Conservation (phyloP, 2,797 vertebrate genomes). For the Coregonus suidteri region DNA sequence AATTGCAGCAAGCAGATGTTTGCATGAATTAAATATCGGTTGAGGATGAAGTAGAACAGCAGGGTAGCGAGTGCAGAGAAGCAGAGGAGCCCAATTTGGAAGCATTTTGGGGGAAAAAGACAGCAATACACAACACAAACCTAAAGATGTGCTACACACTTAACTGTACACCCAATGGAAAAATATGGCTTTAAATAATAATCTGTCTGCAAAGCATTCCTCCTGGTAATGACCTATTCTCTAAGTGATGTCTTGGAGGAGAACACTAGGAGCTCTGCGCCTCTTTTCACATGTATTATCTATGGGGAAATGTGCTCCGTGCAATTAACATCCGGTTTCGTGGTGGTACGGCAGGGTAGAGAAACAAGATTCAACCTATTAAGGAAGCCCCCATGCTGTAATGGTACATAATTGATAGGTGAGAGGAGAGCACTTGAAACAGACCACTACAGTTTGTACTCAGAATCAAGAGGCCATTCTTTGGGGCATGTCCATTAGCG, state of each 20-base stretch:
- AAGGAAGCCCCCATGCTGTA: conserved; percentile 38
- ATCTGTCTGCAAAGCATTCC: conserved; percentile 26
- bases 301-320: conserved; percentile 17
- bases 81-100: conserved; percentile 21
- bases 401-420: conserved; percentile 53
- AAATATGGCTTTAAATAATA: conserved; percentile 16
- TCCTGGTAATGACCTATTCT: conserved; percentile 16
- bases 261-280: not conserved
- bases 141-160: conserved; percentile 14
- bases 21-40: conserved; percentile 63
- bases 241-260: not conserved
- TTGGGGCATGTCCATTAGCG: conserved; percentile 43
- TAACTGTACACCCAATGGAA: not conserved
- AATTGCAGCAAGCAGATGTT: conserved; percentile 58
- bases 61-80: conserved; percentile 22
- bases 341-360: conserved; percentile 14
- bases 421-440: conserved; percentile 39
- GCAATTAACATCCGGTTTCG: conserved; percentile 25
- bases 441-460: conserved; percentile 22
- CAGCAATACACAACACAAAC: conserved; percentile 25
- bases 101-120: conserved; percentile 12
- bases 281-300: conserved; percentile 13
- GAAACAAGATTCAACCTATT: conserved; percentile 34
- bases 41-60: conserved; percentile 34
- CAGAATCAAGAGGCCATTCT: conserved; percentile 45